phyloP scores from a whole-genome alignment of 2,113 vertebrate genomes.

The Cettia cetti region DNA sequence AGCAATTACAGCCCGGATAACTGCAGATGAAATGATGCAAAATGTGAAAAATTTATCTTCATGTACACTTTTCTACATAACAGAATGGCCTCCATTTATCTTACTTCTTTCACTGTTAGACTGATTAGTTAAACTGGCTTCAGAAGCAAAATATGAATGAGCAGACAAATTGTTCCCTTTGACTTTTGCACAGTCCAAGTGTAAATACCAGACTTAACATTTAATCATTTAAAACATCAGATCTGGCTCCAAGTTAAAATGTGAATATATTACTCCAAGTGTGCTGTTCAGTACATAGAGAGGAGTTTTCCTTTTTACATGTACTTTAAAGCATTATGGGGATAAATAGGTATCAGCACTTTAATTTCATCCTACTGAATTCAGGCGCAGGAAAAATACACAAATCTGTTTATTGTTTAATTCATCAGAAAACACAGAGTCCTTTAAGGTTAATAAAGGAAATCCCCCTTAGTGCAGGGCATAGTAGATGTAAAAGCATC shows the following conservation, averaged over 20 bases:
- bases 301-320: background rate
- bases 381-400: background rate
- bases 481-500: background rate
- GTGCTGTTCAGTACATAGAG: background rate
- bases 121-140: conserved; percentile 70
- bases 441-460: background rate
- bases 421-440: background rate
- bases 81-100: conserved; percentile 66
- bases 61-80: conserved; percentile 56
- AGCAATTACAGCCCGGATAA: conserved; percentile 61
- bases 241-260: conserved; percentile 39
- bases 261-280: conserved; percentile 21
- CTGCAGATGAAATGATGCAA: conserved; percentile 66
- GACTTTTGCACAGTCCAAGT: conserved; percentile 54
- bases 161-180: conserved; percentile 67
- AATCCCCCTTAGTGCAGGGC: background rate
- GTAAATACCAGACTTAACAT: conserved; percentile 58
- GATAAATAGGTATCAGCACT: background rate
- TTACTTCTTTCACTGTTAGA: conserved; percentile 64
- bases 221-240: conserved; percentile 63
- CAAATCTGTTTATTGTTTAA: background rate
- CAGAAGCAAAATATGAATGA: conserved; percentile 65
- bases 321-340: background rate
- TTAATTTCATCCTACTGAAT: background rate
- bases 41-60: conserved; percentile 69